phyloP scores from a whole-genome alignment of 2,797 vertebrate genomes.

The Centropyge bicolor region DNA sequence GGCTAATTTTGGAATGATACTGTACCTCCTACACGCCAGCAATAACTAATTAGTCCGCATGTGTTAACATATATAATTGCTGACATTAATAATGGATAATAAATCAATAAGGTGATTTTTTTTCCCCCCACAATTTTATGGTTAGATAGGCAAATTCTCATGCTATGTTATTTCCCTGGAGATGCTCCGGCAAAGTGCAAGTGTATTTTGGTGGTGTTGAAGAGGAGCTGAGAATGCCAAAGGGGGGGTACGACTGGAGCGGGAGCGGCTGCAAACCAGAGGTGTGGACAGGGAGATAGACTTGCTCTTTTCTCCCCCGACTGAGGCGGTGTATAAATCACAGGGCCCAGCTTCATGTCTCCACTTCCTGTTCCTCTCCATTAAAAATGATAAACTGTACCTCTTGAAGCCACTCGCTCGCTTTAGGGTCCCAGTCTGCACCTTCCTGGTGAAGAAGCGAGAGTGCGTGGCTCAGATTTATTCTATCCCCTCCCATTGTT shows the following conservation, averaged over 20 bases:
- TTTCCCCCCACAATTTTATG: background rate
- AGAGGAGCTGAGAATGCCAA: slow-evolving; percentile 44
- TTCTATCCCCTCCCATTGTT: slow-evolving; percentile 79
- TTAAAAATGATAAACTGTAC: slow-evolving; percentile 87
- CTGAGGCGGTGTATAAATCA: slow-evolving; percentile 80
- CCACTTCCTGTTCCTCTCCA: slow-evolving; percentile 85
- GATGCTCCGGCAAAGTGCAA: slow-evolving; percentile 20
- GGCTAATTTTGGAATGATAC: slow-evolving; percentile 9
- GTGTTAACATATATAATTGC: slow-evolving; percentile 37
- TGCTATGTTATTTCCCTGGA: slow-evolving; percentile 38
- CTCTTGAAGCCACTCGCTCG: slow-evolving; percentile 80
- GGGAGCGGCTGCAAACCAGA: slow-evolving; percentile 49
- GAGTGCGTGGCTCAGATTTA: slow-evolving; percentile 76
- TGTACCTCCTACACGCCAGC: slow-evolving; percentile 9
- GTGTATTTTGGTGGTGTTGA: slow-evolving; percentile 49
- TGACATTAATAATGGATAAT: slow-evolving; percentile 48
- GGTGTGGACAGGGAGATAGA: slow-evolving; percentile 78
- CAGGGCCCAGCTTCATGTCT: slow-evolving; percentile 74
- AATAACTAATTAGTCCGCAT: slow-evolving; percentile 18
- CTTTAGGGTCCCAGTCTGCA: slow-evolving; percentile 82
- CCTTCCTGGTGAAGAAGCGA: slow-evolving; percentile 75
- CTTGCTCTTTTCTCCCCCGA: slow-evolving; percentile 65
- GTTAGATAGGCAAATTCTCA: slow-evolving; percentile 36
- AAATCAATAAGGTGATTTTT: slow-evolving; percentile 20
- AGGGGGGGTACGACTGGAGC: slow-evolving; percentile 30